phyloP scores from a whole-genome alignment of 2,113 vertebrate genomes.

The Oncorhynchus mykiss region DNA sequence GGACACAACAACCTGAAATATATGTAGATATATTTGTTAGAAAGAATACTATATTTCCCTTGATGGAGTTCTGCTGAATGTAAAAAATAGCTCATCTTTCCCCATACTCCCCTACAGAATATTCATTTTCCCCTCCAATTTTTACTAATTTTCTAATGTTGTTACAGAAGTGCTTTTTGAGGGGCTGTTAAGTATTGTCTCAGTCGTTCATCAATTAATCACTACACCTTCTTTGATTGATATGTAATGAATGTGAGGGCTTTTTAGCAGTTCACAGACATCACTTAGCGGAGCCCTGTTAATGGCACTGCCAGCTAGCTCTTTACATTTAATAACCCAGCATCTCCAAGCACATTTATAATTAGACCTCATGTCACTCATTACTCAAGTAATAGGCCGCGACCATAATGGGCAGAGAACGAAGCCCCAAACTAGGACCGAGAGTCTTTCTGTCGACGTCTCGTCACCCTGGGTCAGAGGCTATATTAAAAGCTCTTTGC shows the following conservation, averaged over 20 bases:
- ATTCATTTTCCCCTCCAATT: constrained; percentile 38
- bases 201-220: constrained; percentile 85
- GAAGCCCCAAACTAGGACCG: constrained; percentile 66
- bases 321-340: constrained; percentile 77
- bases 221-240: constrained; percentile 84
- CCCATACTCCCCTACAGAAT: neutral
- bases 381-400: constrained; percentile 74
- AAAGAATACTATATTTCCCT: too few species aligned
- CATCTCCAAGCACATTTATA: constrained; percentile 83
- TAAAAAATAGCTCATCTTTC: too few species aligned
- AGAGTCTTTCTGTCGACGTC: constrained; percentile 77
- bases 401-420: constrained; percentile 76
- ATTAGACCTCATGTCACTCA: constrained; percentile 80
- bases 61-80: too few species aligned
- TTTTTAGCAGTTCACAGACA: constrained; percentile 85
- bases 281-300: constrained; percentile 87
- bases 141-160: constrained; percentile 53
- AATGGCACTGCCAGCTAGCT: constrained; percentile 69
- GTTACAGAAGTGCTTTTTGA: constrained; percentile 40
- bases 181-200: constrained; percentile 53
- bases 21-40: neutral
- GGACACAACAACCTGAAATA: too few species aligned
- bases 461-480: constrained; percentile 74
- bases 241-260: constrained; percentile 83
- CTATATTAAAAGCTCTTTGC: constrained; percentile 66